Evolutionary conservation across 2,113 vertebrate species (phyloP).

Genomic region (Copsychus sechellarum): DNA sequence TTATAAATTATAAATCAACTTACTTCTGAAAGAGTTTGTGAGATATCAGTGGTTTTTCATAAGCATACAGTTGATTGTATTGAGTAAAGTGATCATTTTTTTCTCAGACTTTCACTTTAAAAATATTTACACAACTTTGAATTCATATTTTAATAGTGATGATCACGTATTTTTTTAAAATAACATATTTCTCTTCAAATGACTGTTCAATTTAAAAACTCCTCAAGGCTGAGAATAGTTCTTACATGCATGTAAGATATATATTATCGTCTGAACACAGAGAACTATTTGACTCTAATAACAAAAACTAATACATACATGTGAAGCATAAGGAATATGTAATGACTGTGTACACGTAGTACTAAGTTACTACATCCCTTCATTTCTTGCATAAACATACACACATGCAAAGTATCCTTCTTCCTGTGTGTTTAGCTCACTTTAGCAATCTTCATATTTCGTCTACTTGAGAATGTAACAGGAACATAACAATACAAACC

Average conservation of each 20-base stretch:
- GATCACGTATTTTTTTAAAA: not conserved
- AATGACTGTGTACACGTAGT: not conserved
- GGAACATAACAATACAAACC: not conserved
- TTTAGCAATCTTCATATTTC: not conserved
- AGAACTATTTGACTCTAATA: not conserved
- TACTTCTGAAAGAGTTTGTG: not conserved
- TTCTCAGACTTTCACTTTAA: not conserved
- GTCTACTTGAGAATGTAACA: not conserved
- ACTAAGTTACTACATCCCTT: not conserved
- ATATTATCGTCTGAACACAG: not conserved
- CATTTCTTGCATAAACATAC: not conserved
- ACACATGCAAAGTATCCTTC: not conserved
- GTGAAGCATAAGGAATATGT: not conserved
- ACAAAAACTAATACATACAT: not conserved
- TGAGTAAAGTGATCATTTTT: not conserved
- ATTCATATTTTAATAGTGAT: not conserved
- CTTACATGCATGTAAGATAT: not conserved
- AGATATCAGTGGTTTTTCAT: not conserved
- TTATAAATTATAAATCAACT: not conserved
- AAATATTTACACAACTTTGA: not conserved
- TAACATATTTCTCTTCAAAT: not conserved
- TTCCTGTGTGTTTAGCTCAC: not conserved
- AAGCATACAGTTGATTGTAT: not conserved
- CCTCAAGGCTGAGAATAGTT: not conserved
- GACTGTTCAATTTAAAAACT: not conserved